Evolutionary conservation across 2,888 invertebrate species (phyloP), one percentile per base, ranked within the genome.

Genomic region (Copidosoma aretas): DNA sequence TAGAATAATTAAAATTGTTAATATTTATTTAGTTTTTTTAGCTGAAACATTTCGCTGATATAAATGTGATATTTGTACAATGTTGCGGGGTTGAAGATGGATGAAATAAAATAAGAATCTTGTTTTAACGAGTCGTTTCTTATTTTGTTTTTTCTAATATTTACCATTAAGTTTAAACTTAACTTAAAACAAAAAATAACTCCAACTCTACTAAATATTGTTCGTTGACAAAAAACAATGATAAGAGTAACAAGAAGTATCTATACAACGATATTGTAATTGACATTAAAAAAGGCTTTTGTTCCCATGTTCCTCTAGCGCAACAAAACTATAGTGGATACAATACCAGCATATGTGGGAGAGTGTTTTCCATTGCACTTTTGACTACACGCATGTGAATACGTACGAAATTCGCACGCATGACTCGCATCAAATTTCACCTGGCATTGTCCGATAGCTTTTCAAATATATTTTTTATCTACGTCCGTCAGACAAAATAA

Each of bases 231-330:
- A 41, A 41, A 41, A 41, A 12, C 43, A 46, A 46, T 46, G 12
- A 12, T 46, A 15, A 17, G 2, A 46, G 43, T 46, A 46, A 46
- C 14, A 15, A 46, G 12, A 15, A 46, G 12, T 46, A 8, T 46
- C 43, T 15, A 46, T 46, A 46, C 17, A 46, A 46, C 12, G 14
- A 46, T 12, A 46, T 17, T 15, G 43, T 57, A 61, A 61, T 51
- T 64, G 43, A 60, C 64, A 57, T 61, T 51, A 61, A 32, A 32
- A 32, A 61, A 57, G 54, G 21, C 60, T n/a, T n/a, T n/a, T 49
- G 49, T 49, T 59, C 53, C 46, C 19, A 60, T 60, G 10, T 49
- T 41, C 46, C 49, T 24, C 54, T 5, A 32, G 17, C 22, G 60
- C 43, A 19, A 49, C 25, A 24, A 65, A 22, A 53, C 25, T 60